Conservation (phyloP, 2,888 invertebrate genomes). For the Drosophila bunnanda region DNA sequence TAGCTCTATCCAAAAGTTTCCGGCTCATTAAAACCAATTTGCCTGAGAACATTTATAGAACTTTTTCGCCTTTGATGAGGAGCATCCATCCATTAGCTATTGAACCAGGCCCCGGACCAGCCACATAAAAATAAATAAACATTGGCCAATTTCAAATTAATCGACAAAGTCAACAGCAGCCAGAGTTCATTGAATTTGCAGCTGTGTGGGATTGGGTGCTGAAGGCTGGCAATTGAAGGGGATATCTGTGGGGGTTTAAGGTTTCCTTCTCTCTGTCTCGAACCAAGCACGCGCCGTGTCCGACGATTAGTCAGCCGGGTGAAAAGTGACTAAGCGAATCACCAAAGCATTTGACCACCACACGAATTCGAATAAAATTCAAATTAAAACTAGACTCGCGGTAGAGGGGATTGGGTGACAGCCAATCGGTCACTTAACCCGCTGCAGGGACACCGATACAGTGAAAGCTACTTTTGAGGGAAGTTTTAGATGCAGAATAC, state of each 20-base stretch:
- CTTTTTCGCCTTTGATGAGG: conserved; percentile 31
- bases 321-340: conserved; percentile 63
- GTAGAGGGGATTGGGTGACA: conserved; percentile 4
- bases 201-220: background rate
- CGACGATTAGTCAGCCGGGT: conserved; percentile 62
- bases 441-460: conserved; percentile 11
- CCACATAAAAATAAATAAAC: conserved; percentile 37
- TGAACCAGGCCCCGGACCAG: conserved; percentile 8
- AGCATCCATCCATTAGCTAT: conserved; percentile 8
- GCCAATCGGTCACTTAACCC: conserved; percentile 57
- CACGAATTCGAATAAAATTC: conserved; percentile 50
- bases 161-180: conserved; percentile 25
- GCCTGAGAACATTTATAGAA: conserved; percentile 36
- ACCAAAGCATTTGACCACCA: conserved; percentile 44
- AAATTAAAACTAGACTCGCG: conserved; percentile 54
- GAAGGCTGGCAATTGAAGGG: conserved; percentile 9
- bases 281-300: conserved; percentile 51
- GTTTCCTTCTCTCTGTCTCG: conserved; percentile 16
- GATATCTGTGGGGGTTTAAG: conserved; percentile 16
- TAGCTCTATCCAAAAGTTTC: conserved; percentile 26
- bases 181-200: conserved; percentile 53
- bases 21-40: conserved; percentile 48
- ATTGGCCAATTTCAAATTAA: conserved; percentile 51
- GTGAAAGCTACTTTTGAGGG: background rate
- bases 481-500: background rate